A percentile compares a stretch with the other conserved stretches of the same genome.
Evolutionary conservation across 2,888 invertebrate genomes (phyloP).

Genomic region (Plebejus anna): DNA sequence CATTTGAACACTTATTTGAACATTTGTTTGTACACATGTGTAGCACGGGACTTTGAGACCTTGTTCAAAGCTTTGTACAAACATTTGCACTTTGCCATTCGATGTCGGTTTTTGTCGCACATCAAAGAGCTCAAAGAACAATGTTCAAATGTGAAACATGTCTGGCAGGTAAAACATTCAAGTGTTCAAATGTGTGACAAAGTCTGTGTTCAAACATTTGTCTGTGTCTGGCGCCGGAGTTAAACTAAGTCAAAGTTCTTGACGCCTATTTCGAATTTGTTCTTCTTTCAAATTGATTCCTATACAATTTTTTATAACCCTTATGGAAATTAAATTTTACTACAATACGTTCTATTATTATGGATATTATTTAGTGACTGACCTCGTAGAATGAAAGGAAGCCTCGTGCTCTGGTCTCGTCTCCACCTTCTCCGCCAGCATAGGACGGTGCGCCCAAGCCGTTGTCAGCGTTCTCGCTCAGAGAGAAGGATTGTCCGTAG

Average conservation of each 20-base stretch:
- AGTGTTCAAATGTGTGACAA: no score
- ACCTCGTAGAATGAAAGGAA: conserved; percentile 94
- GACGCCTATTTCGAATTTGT: background rate
- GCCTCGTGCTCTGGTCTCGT: conserved; percentile 91
- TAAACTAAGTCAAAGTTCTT: background rate
- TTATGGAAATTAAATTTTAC: background rate
- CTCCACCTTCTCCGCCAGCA: conserved; percentile 94
- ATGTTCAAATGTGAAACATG: no score
- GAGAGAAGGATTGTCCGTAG: conserved; percentile 93
- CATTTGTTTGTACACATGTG: no score
- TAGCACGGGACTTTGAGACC: no score
- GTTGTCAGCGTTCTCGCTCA: conserved; percentile 82
- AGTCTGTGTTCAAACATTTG: no score
- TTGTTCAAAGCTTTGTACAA: no score
- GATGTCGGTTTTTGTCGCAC: no score
- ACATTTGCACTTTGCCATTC: no score
- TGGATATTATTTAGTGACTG: conserved; percentile 31
- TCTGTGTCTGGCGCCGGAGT: no score
- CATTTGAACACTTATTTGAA: no score
- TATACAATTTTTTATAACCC: background rate
- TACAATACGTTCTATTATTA: background rate
- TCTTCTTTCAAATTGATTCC: background rate
- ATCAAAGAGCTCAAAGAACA: no score
- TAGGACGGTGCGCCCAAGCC: conserved; percentile 89
- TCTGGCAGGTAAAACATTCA: no score